Evolutionary conservation across 2,797 vertebrate genomes (phyloP), one percentile per base, ranked within the genome.

Genomic region (Pangasius macronema): DNA sequence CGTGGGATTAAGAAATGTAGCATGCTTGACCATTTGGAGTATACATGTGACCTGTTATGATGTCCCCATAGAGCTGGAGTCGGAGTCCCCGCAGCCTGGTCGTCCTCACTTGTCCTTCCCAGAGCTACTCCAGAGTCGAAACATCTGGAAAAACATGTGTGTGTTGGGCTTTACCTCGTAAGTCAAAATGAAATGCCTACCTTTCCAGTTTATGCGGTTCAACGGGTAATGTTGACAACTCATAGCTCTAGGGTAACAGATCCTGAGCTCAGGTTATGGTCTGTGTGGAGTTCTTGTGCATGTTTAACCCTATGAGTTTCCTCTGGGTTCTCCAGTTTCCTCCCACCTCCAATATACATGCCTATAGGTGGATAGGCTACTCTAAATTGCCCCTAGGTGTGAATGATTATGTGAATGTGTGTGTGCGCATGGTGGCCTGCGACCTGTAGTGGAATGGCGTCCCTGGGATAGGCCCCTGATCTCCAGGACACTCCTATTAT

Each of bases 141-240:
- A 97, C 95, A 97, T 97, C 94, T 98, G 97, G 97, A 98, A 97
- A 93, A 98, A 97, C 92, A 91, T 97, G 65, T 97, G 97, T 90
- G 97, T 98, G 91, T 95, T 98, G 22, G 97, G 97, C 90, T 98
- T 98, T 93, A 97, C 97, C 92, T 97, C 97, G 97, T 98, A 93
- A 96, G 97, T 95, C 87, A 9, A 51, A 73, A 30, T 59, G 0
- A 55, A 83, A 53, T 67, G 63, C 22, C 18, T 51, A 51, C 46
- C 0, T 65, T 20, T 30, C 5, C 33, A 30, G 59, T 83, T 83
- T 22, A 82, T 49, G 27, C 2, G 79, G 22, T 4, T 4, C 55
- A 42, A 22, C 13, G 22, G 81, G 46, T 51, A 24, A 81, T 3
- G 57, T 61, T 81, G 20, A 3, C 53, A 24, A 9, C 30, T 24